Evolutionary conservation across 30 jellyfish, hydroid and myxozoan species (phyloP).

Genomic region (Aurelia sp.): DNA sequence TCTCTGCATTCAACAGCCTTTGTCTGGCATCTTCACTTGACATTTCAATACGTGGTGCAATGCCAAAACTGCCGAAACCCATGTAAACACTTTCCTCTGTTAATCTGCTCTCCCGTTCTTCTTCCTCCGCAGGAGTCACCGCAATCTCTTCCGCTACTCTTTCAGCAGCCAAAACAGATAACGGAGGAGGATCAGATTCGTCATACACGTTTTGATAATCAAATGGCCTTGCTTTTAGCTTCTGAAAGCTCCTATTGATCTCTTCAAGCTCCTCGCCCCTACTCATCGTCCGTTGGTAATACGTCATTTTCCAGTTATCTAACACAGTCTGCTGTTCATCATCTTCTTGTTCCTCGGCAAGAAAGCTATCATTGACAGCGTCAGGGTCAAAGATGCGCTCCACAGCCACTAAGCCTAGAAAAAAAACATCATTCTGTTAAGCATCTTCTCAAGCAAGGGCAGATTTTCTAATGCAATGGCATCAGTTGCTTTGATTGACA

Average conservation of each 20-base stretch:
- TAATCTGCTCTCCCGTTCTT: neutral
- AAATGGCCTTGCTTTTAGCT: constrained; percentile 56
- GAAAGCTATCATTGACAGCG: neutral
- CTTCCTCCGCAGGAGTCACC: neutral
- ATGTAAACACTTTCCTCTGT: constrained; percentile 59
- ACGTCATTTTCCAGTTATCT: constrained; percentile 85
- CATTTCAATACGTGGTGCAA: constrained; percentile 50
- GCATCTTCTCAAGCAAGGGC: neutral
- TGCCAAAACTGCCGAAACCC: constrained; percentile 64
- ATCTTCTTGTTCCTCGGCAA: constrained; percentile 9
- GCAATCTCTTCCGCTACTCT: constrained; percentile 66
- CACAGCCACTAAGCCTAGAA: neutral
- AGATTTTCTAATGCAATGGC: too few species aligned
- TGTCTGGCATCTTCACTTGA: constrained; percentile 44
- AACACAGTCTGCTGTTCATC: constrained; percentile 11
- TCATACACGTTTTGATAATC: constrained; percentile 22
- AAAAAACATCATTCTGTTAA: neutral
- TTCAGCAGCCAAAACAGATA: constrained; percentile 58
- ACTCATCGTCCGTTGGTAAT: constrained; percentile 76
- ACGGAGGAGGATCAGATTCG: constrained; percentile 45
- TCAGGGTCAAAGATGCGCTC: neutral
- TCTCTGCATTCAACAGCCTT: constrained; percentile 64
- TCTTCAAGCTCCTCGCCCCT: constrained; percentile 70
- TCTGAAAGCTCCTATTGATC: constrained; percentile 63
- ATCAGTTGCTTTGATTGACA: too few species aligned